Evolutionary conservation across 2,888 invertebrate species (phyloP), one percentile per base, ranked within the genome.

Genomic region (Ochlodes sylvanus): DNA sequence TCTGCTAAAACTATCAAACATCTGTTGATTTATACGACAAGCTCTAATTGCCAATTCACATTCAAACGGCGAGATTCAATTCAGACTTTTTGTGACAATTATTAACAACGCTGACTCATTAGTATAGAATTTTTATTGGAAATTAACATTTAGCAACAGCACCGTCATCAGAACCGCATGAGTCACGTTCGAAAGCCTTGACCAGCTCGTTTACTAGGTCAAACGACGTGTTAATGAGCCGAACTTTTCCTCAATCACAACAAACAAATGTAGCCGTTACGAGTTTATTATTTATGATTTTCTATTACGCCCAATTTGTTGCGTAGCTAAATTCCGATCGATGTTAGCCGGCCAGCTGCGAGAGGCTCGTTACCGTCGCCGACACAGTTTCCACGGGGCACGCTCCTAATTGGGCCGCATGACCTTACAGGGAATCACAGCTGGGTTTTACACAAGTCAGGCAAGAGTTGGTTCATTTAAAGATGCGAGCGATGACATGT

Each of bases 341-440:
- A 34, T 34, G 38, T 38, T 38, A 52, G n/a, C 19, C 62, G 62
- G 14, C 62, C 54, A 63, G 54, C 52, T 52, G 52, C 54, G 14
- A 17, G 15, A 52, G 62, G 0, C 41, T 27, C 38, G 7, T n/a
- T 12, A 54, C 41, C 62, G n/a, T 63, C 41, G 50, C 69, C 79
- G 88, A 76, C 88, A 86, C 85, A 85, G 86, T 88, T 90, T 86
- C 86, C 89, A 87, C 87, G 85, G 77, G 77, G 73, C 76, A 71
- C 73, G 75, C 73, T 71, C 90, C 87, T 73, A 87, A 86, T 86
- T 85, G 83, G 86, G 88, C 72, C 73, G 75, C 72, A 75, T 79
- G 77, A 80, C 85, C 85, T 74, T 85, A 80, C 72, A 76, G 69
- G 79, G 84, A 71, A 70, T 71, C 77, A 63, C 38, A 61, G 65